Percentiles rank a stretch among this genome's conserved stretches.
These are phyloP conservation scores for Rhineura floridana DNA, from an alignment of 2,113 vertebrate species.

Conservation along the genomic window DNA sequence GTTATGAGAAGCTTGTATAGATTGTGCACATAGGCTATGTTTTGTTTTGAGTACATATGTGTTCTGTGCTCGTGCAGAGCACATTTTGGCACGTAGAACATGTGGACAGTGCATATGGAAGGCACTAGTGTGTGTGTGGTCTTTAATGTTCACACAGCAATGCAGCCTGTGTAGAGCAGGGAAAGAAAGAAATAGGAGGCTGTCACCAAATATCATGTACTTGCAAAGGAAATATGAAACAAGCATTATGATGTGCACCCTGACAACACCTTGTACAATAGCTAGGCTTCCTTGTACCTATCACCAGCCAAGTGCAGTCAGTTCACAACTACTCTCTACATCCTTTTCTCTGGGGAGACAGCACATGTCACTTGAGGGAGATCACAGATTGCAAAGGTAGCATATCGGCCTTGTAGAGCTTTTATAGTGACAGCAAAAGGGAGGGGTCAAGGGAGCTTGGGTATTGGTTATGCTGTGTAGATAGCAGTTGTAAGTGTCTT, in stretches of 20 bases:
- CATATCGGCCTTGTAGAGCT: background rate
- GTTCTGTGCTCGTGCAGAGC: too few species aligned
- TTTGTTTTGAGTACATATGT: slow-evolving; percentile 11
- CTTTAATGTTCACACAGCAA: background rate
- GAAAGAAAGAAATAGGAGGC: too few species aligned
- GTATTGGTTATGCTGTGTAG: background rate
- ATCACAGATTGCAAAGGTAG: background rate
- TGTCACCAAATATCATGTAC: too few species aligned
- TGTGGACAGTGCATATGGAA: background rate
- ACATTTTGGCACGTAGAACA: too few species aligned
- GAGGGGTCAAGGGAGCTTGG: background rate
- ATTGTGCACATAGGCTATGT: background rate
- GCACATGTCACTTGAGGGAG: background rate
- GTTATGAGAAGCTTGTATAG: background rate
- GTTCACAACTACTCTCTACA: too few species aligned
- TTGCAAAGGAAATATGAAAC: background rate
- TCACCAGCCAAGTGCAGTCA: background rate
- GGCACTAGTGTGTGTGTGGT: background rate
- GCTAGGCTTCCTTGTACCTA: background rate
- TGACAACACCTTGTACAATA: too few species aligned
- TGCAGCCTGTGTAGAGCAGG: too few species aligned
- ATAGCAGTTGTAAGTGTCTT: too few species aligned
- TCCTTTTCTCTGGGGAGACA: background rate
- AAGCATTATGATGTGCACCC: background rate
- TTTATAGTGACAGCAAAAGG: background rate